phyloP scores from a whole-genome alignment of 2,113 vertebrate species.

The Cavia aperea region DNA sequence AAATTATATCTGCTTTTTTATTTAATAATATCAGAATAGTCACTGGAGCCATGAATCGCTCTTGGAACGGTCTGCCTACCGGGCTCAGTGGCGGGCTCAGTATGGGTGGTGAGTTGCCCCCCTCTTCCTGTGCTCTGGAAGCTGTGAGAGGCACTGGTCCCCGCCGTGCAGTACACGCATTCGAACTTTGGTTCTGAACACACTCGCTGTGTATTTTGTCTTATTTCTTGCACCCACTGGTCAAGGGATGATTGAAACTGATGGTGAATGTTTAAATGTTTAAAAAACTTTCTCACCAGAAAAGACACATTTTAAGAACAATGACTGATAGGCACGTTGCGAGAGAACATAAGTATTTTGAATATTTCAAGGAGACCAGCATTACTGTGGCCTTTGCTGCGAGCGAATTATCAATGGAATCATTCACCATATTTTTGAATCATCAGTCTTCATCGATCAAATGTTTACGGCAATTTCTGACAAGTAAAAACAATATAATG shows the following conservation, averaged over 20 bases:
- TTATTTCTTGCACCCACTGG: background rate
- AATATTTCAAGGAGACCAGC: background rate
- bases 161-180: background rate
- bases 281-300: background rate
- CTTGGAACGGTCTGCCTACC: no score
- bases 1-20: no score
- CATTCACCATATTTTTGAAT: background rate
- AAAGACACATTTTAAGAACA: background rate
- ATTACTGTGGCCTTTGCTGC: background rate
- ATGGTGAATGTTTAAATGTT: background rate
- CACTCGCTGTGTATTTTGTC: background rate
- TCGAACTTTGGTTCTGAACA: background rate
- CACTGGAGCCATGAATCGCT: no score
- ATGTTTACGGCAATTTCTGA: background rate
- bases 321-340: background rate
- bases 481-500: background rate
- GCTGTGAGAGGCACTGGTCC: background rate
- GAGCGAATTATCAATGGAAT: background rate
- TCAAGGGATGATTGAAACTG: background rate
- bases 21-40: no score
- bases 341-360: background rate
- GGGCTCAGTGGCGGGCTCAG: no score
- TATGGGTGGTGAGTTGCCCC: no score
- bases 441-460: background rate
- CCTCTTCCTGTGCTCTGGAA: background rate